phyloP scores from a whole-genome alignment of 1,140 invertebrate species.

The Zaprionus gabonicus region DNA sequence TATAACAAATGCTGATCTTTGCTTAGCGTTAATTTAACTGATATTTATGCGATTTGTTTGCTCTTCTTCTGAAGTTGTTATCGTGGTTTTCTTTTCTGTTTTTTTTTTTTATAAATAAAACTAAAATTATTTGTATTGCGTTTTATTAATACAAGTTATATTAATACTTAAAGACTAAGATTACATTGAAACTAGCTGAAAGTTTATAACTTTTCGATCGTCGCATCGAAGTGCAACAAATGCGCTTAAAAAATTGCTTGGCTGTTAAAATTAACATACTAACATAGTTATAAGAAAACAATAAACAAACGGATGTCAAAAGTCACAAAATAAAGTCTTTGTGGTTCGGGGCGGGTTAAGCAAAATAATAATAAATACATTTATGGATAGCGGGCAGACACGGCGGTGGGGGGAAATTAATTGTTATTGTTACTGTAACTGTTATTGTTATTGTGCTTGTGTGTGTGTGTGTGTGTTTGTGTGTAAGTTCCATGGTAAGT shows the following conservation, averaged over 20 bases:
- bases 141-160: slow-evolving; percentile 79
- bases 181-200: slow-evolving; percentile 77
- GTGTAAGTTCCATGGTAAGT: slow-evolving; percentile 36
- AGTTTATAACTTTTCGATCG: slow-evolving; percentile 54
- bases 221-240: slow-evolving; percentile 65
- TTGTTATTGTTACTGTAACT: slow-evolving; percentile 11
- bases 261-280: slow-evolving; percentile 39
- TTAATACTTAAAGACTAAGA: slow-evolving; percentile 63
- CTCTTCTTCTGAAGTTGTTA: slow-evolving; percentile 31
- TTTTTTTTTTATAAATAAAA: slow-evolving; percentile 64
- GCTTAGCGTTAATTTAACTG: slow-evolving; percentile 70
- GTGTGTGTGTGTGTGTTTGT: slow-evolving; percentile 16
- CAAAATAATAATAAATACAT: slow-evolving; percentile 31
- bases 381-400: slow-evolving; percentile 13
- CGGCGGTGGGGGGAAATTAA: slow-evolving; percentile 6
- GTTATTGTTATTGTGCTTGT: slow-evolving; percentile 26
- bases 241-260: slow-evolving; percentile 60
- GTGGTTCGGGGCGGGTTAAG: slow-evolving; percentile 16
- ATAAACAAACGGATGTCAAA: slow-evolving; percentile 34
- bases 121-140: slow-evolving; percentile 81
- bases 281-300: slow-evolving; percentile 45
- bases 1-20: slow-evolving; percentile 78
- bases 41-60: slow-evolving; percentile 30
- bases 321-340: slow-evolving; percentile 26
- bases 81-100: slow-evolving; percentile 19